Conservation (phyloP, 2,888 invertebrate genomes). For the Chorisops tibialis region DNA sequence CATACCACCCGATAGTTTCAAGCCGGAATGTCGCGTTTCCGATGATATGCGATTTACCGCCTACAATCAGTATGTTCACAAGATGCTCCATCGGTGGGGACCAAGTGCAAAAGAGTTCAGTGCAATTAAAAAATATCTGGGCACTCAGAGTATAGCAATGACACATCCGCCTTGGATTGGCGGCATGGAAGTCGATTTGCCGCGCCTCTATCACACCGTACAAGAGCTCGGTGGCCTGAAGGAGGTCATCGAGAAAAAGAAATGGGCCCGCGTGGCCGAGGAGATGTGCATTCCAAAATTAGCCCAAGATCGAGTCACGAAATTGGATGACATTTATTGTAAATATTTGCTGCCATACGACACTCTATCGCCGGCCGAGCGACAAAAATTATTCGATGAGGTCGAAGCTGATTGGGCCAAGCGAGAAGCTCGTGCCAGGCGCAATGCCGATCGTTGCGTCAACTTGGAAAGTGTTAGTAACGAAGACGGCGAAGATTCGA, state of each 20-base stretch:
- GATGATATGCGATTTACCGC: slow-evolving; percentile 85
- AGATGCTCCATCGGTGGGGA: slow-evolving; percentile 85
- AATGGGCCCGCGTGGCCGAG: slow-evolving; percentile 85
- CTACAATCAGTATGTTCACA: slow-evolving; percentile 85
- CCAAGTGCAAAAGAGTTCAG: slow-evolving; percentile 79
- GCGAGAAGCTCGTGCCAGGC: slow-evolving; percentile 57
- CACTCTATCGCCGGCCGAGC: slow-evolving; percentile 73
- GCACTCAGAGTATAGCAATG: slow-evolving; percentile 71
- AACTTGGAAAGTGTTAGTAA: slow-evolving; percentile 51
- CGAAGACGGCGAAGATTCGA: slow-evolving; percentile 52
- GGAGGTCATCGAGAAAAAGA: slow-evolving; percentile 81
- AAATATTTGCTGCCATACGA: slow-evolving; percentile 89
- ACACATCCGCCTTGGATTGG: slow-evolving; percentile 80
- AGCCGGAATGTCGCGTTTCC: slow-evolving; percentile 75
- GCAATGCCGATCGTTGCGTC: slow-evolving; percentile 52
- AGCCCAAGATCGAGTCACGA: slow-evolving; percentile 74
- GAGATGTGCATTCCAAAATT: slow-evolving; percentile 80
- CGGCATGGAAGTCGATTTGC: slow-evolving; percentile 86
- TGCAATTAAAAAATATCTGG: slow-evolving; percentile 77
- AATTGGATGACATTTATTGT: slow-evolving; percentile 84
- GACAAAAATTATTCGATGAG: slow-evolving; percentile 66
- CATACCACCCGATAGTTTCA: slow-evolving; percentile 75
- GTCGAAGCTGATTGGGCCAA: slow-evolving; percentile 74
- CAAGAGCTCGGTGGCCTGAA: slow-evolving; percentile 82
- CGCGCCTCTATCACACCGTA: slow-evolving; percentile 79